A percentile compares a stretch with the other conserved stretches of the same genome.
Conservation (phyloP, 2,113 vertebrate species). For the Semnornis frantzii region DNA sequence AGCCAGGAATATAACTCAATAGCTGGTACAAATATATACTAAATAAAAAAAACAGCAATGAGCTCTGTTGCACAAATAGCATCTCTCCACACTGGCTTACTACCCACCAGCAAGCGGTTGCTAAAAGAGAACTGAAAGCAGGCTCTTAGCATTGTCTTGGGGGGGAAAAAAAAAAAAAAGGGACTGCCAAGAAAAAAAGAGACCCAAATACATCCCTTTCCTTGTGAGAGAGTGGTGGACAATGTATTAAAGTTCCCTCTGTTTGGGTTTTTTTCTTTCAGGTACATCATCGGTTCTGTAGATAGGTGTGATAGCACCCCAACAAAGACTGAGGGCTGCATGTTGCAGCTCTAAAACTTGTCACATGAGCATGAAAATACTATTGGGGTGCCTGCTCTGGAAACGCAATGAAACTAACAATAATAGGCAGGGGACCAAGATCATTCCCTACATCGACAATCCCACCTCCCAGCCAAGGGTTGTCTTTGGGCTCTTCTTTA, state of each 20-base stretch:
- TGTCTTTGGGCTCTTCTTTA: not conserved
- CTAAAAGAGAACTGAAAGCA: constrained; percentile 43
- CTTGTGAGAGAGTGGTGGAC: not conserved
- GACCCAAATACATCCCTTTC: constrained; percentile 28
- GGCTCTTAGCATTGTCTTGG: constrained; percentile 23
- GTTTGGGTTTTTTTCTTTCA: not conserved
- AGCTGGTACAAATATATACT: constrained; percentile 35
- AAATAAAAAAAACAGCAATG: not conserved
- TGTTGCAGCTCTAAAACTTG: not conserved
- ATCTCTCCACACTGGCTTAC: constrained; percentile 5
- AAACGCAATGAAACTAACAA: not conserved
- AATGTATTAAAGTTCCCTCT: not conserved
- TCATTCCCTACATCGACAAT: not conserved
- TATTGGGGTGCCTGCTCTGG: not conserved
- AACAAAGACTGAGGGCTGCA: not conserved
- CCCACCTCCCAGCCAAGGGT: not conserved
- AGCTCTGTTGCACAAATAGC: constrained; percentile 57
- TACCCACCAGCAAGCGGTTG: not conserved
- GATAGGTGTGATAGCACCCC: not conserved
- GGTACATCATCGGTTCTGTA: not conserved
- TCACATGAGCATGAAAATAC: not conserved
- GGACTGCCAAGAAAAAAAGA: constrained; percentile 4
- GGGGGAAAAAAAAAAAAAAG: constrained; percentile 36
- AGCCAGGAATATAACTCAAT: constrained; percentile 53
- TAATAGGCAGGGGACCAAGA: accelerated